phyloP scores from a whole-genome alignment of 2,888 invertebrate genomes.

The Hylaea fasciaria region DNA sequence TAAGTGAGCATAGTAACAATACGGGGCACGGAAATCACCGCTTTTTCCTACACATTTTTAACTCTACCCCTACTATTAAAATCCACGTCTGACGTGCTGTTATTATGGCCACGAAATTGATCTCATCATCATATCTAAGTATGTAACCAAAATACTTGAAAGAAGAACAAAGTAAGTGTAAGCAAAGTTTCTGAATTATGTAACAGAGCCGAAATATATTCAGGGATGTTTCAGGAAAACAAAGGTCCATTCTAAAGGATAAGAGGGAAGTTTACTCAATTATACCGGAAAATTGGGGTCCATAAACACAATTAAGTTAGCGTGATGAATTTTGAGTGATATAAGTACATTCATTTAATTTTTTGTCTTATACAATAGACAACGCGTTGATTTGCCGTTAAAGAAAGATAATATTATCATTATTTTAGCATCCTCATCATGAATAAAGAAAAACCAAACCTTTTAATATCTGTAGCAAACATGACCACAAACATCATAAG shows the following conservation, averaged over 20 bases:
- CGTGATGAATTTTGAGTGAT: constrained; percentile 14
- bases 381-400: background rate
- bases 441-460: too few species aligned
- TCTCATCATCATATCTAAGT: background rate
- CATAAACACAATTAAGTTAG: constrained; percentile 32
- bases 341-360: constrained; percentile 13
- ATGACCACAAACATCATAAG: too few species aligned
- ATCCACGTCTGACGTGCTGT: too few species aligned
- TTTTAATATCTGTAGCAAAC: too few species aligned
- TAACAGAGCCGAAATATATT: constrained; percentile 53
- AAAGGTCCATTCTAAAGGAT: constrained; percentile 46
- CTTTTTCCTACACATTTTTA: background rate
- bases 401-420: too few species aligned
- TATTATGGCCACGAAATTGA: too few species aligned
- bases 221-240: constrained; percentile 49
- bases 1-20: constrained; percentile 17
- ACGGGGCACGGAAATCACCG: constrained; percentile 9
- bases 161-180: background rate
- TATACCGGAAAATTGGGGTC: constrained; percentile 42
- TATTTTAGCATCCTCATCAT: too few species aligned
- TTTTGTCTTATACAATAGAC: too few species aligned
- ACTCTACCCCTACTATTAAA: too few species aligned
- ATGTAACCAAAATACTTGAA: background rate
- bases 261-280: constrained; percentile 43
- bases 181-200: constrained; percentile 53